phyloP scores from a whole-genome alignment of 2,113 vertebrate species.

The Caretta caretta region DNA sequence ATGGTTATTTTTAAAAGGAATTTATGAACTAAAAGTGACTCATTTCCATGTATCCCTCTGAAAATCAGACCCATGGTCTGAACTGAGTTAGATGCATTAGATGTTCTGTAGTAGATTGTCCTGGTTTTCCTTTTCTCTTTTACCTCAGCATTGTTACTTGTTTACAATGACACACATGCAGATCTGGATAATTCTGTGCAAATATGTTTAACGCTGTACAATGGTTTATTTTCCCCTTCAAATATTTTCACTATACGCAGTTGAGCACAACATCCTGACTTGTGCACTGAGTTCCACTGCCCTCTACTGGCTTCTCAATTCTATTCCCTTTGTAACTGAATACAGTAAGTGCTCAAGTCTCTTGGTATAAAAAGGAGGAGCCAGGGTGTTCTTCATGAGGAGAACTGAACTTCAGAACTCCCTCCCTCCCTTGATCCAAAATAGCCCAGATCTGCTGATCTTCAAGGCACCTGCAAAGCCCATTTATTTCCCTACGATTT shows the following conservation, averaged over 20 bases:
- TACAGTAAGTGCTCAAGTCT: neutral
- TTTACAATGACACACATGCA: neutral
- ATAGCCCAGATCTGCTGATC: slow-evolving; percentile 39
- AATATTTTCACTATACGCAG: neutral
- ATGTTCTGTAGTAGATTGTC: fast-evolving
- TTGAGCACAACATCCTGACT: neutral
- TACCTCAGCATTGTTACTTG: neutral
- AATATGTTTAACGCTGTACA: neutral
- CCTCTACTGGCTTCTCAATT: slow-evolving; percentile 51
- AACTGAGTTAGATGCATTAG: neutral
- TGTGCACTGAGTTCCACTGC: slow-evolving; percentile 55
- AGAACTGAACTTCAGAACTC: slow-evolving; percentile 35
- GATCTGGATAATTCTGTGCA: neutral
- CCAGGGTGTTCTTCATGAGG: slow-evolving; percentile 43
- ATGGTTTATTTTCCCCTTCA: neutral
- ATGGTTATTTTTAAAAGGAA: neutral
- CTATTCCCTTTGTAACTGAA: neutral
- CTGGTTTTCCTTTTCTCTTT: neutral
- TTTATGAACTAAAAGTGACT: neutral
- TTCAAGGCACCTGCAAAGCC: slow-evolving; percentile 29
- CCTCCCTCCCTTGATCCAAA: slow-evolving; percentile 39
- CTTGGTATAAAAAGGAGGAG: neutral
- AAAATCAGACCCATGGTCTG: fast-evolving
- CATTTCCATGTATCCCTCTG: neutral
- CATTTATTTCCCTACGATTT: neutral